Base-by-base conservation (phyloP, 1,140 invertebrate species). In the Drosophila albomicans region DNA sequence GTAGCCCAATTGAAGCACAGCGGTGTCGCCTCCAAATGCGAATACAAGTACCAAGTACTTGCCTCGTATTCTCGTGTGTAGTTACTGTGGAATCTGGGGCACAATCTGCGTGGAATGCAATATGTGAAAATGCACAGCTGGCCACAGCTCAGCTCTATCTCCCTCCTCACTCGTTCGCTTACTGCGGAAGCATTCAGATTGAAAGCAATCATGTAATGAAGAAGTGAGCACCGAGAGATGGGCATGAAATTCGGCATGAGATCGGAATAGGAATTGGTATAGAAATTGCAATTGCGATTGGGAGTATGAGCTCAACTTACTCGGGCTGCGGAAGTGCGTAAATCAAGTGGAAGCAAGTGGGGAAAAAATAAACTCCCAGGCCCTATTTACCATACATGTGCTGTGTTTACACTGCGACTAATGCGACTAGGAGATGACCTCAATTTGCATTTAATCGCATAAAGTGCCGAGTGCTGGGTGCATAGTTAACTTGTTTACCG, bases 281-380 rank as follows among this genome's bases (percentile, higher is more conserved):
- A 25, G 8, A 35, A 43, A 41, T 15, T 13, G 51, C 11, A 15
- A 58, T 58, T 20, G 25, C 2, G 51, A 46, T 25, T 25, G 69
- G 62, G 45, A 51, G 43, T 10, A 25, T 46, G 62, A 68, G 63
- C 59, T 35, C 3, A 7, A 20, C 15, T 71, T 25, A 25, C 20
- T 25, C 20, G 49, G 51, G 38, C 61, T 79, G 85, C 84, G 84
- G 80, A 88, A 88, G 77, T 81, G 84, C 85, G 80, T 88, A 89
- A 88, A 88, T 88, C 84, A 89, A 84, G 88, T 84, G 54, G 67
- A 64, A 49, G 15, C 4, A 46, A 32, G 4, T 13, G 16, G n/a
- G 3, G n/a, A 10, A 25, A 20, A 71, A 56, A 64, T 41, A 51
- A 65, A 65, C 46, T 51, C 28, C 13, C 15, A 28, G 13, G 25